Base-by-base conservation (phyloP, 2,797 vertebrate genomes). In the Adelosebastes latens region DNA sequence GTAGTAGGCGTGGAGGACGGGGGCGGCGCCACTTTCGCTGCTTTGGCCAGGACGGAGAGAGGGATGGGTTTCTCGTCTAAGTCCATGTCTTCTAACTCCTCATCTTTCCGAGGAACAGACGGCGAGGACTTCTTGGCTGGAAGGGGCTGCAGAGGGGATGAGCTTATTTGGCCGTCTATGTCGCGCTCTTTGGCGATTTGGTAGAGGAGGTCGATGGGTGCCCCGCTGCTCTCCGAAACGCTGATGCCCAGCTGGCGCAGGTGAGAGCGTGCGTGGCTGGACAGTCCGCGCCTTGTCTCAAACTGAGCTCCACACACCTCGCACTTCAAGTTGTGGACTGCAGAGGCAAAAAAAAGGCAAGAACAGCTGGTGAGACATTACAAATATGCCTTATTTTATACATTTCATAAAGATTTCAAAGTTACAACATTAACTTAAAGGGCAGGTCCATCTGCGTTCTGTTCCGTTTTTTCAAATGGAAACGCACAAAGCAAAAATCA, bases 191-290 rank as follows among this genome's bases (percentile, higher is more conserved):
- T 97, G 83, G 97, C 94, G 1, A 98, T 96, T 89, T 96, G 97
- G 67, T 97, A 97, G 63, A 98, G 97, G 75, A 97, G 94, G 83
- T 97, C 96, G 78, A 97, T 96, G 89, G 98, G 97, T 0, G 97
- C 96, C 0, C 97, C 97, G 4, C 97, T 97, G 93, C 96, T 97
- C 90, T 99, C 97, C 0, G 97, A 97, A 32, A 96, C 95, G 0
- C 96, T 93, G 53, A 98, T 94, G 11, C 97, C 97, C 66, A 97
- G 96, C 92, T 98, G 97, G 18, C 97, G 96, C 63, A 98, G 92
- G 93, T 98, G 97, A 18, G 97, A 98, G 72, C 97, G 97, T 0
- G 97, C 97, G 36, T 98, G 98, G 93, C 96, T 98, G 62, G 97
- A 98, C 2, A 98, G 94, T 3, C 97, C 97, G 25, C 97, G 97